Percentiles rank a stretch among this genome's conserved stretches.
Evolutionary conservation across 2,888 invertebrate species (phyloP).

Genomic region (Tetropium fuscum): DNA sequence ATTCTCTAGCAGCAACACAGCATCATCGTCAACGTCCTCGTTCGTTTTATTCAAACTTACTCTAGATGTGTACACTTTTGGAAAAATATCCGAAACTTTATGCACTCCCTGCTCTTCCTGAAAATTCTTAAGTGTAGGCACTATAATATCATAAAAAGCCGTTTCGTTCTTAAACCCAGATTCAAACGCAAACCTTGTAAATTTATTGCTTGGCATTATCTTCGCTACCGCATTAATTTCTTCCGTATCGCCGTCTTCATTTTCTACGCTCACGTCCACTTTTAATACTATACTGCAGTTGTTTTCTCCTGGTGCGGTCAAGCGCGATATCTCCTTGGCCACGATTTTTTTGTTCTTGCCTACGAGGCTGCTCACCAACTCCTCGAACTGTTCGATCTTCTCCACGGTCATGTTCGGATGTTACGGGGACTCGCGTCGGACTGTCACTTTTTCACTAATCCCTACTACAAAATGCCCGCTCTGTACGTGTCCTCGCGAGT

Average conservation of each 20-base stretch:
- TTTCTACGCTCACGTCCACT: conserved; percentile 21
- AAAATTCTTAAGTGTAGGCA: conserved; percentile 63
- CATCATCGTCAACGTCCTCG: conserved; percentile 66
- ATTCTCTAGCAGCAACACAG: conserved; percentile 68
- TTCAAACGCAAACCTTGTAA: conserved; percentile 64
- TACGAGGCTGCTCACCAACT: background rate
- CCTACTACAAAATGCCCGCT: too few relatives aligned
- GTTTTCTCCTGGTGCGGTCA: conserved; percentile 32
- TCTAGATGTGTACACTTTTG: conserved; percentile 64
- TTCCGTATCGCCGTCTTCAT: conserved; percentile 14
- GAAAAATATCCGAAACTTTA: conserved; percentile 61
- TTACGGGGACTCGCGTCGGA: too few relatives aligned
- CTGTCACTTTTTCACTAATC: too few relatives aligned
- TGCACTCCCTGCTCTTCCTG: conserved; percentile 63
- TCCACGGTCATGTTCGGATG: conserved; percentile 4
- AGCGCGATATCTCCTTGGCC: conserved; percentile 2
- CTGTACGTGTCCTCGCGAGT: too few relatives aligned
- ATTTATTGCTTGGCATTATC: conserved; percentile 30
- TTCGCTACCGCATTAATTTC: conserved; percentile 34
- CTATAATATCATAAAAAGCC: conserved; percentile 65
- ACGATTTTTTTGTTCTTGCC: background rate
- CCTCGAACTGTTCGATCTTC: background rate
- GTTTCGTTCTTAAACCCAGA: conserved; percentile 68
- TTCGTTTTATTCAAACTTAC: conserved; percentile 26
- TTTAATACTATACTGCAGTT: conserved; percentile 35